phyloP scores from a whole-genome alignment of 2,113 vertebrate genomes.

The Archocentrus centrarchus region DNA sequence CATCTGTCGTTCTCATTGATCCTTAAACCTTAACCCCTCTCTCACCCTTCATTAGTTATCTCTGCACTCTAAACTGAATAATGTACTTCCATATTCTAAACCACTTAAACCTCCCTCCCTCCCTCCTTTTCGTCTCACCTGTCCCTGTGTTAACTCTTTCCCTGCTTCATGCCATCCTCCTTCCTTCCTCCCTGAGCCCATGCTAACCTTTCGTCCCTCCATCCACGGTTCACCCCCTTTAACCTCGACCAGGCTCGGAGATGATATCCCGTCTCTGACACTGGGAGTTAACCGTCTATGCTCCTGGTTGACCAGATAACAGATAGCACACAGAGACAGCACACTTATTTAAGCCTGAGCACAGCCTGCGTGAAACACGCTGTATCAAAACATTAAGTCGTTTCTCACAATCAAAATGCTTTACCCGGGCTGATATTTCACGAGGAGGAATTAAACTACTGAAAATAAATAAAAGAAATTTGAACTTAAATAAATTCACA shows the following conservation, averaged over 20 bases:
- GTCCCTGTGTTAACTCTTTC: not conserved
- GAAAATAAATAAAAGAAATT: not conserved
- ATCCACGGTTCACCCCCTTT: constrained; percentile 14
- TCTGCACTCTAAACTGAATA: constrained; percentile 53
- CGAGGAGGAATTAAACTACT: not conserved
- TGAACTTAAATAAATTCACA: rapidly evolving
- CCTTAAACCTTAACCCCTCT: constrained; percentile 55
- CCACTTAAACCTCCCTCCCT: not conserved
- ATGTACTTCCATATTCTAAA: constrained; percentile 38
- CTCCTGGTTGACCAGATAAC: constrained; percentile 41
- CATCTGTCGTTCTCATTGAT: constrained; percentile 60
- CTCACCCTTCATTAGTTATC: constrained; percentile 67
- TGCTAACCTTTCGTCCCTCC: not conserved
- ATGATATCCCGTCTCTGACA: constrained; percentile 21
- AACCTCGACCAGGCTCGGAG: constrained; percentile 10
- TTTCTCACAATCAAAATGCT: not conserved
- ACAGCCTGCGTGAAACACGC: not conserved
- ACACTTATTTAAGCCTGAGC: not conserved
- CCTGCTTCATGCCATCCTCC: not conserved
- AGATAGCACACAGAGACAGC: not conserved
- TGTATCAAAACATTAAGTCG: rapidly evolving
- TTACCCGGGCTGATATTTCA: not conserved
- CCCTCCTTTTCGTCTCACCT: constrained; percentile 8
- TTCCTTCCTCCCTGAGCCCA: not conserved
- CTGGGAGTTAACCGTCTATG: constrained; percentile 31